Evolutionary conservation across 2,888 invertebrate species (phyloP), one percentile per base, ranked within the genome.

Genomic region (Poecilobothrus nobilitatus): DNA sequence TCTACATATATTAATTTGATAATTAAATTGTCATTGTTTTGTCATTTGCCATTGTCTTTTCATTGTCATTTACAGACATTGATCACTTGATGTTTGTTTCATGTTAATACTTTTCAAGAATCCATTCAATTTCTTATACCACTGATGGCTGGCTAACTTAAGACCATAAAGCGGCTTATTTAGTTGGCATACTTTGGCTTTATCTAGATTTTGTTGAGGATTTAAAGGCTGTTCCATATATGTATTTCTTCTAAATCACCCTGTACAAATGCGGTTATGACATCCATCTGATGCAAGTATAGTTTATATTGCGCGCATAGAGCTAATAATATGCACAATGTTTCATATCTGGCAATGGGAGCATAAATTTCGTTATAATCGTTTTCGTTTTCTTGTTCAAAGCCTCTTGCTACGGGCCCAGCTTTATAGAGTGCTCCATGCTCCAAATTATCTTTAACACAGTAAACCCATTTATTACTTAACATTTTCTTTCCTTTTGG

Each of bases 341-440:
- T 70, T 12, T 68, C 41, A 21, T 71, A 67, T 44, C 71, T 71
- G 44, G 69, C 70, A 2, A 70, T 70, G 22, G 71, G 72, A 44
- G 70, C 67, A 66, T 70, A 71, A 4, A 66, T 68, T 10, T 70
- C 69, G 5, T 68, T 53, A 34, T 71, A 71, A 62, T 72, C 70
- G 1, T 70, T 44, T 15, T 12, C 44, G 12, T 12, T 44, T 44
- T n/a, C n/a, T 37, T 70, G 67, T 15, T 44, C 44, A 44, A 63
- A 70, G 8, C 70, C 65, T 33, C 68, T 65, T 27, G 21, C 67
- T 7, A 44, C 68, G 44, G 68, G 15, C 41, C 70, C 53, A 18
- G 68, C 69, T 63, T 71, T 15, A 44, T 15, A 44, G n/a, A n/a
- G n/a, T n/a, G n/a, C n/a, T n/a, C n/a, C n/a, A n/a, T n/a, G n/a